Base-by-base conservation (phyloP, 2,797 vertebrate genomes). In the Rachycentron canadum region DNA sequence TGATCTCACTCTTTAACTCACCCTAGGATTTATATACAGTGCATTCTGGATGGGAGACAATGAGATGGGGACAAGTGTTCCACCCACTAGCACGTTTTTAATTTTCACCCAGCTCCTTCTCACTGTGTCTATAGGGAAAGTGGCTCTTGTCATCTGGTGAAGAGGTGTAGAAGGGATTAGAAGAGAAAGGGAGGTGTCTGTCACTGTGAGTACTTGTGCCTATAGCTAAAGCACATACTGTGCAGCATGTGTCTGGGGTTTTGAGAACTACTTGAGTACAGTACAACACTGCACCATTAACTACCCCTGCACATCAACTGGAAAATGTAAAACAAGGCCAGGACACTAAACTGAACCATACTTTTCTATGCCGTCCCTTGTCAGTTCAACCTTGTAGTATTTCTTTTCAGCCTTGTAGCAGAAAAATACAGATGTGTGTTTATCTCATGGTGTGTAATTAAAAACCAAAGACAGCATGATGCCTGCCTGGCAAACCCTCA, bases 121-220 rank as follows among this genome's bases (percentile, higher is more conserved):
- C 69, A 26, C 68, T 56, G 64, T 60, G 50, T 88, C 86, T 79
- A 78, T 75, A 82, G 73, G 78, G 81, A 88, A 73, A 88, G 85
- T 69, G 71, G 56, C 82, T 88, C 76, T 82, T 89, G 88, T 93
- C 89, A 85, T 88, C 80, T 87, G 82, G 76, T 84, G 86, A 89
- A 87, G 88, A 88, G 79, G 87, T 89, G 81, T 73, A 64, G 74
- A 81, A 72, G 69, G 84, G 82, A 90, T 87, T 84, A 83, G 71
- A 77, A 64, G 38, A 53, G 66, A 83, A 72, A 81, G 53, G 68
- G 81, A 72, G 86, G 82, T 76, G 80, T 82, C 78, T 81, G 86
- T 89, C 83, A 82, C 73, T 49, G 45, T 73, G 88, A 90, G 70
- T 81, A 63, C 73, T 78, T 79, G 73, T 84, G 82, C 80, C 86